Evolutionary conservation across 2,888 invertebrate species (phyloP).

Genomic region (Thecophora atra): DNA sequence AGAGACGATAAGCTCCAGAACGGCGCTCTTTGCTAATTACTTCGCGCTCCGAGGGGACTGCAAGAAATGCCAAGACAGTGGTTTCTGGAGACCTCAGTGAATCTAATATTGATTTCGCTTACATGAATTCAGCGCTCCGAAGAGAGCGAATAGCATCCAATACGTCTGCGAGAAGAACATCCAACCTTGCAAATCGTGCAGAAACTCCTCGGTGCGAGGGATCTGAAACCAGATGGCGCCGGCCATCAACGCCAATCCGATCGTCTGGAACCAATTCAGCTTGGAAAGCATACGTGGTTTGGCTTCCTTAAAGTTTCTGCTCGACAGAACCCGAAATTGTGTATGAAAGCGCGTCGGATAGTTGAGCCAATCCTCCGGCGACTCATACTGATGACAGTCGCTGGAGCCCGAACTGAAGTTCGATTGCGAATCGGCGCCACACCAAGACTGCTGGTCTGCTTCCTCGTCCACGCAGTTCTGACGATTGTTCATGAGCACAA

Average conservation of each 20-base stretch:
- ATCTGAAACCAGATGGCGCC: conserved; percentile 83
- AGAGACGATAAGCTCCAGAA: conserved; percentile 80
- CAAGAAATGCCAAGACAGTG: conserved; percentile 43
- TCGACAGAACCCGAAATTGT: conserved; percentile 79
- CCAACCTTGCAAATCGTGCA: conserved; percentile 84
- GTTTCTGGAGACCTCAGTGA: conserved; percentile 11
- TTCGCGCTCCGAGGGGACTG: conserved; percentile 82
- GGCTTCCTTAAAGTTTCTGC: conserved; percentile 80
- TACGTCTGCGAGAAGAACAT: conserved; percentile 86
- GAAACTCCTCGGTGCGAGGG: conserved; percentile 77
- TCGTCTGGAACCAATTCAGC: conserved; percentile 80
- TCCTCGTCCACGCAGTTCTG: conserved; percentile 42
- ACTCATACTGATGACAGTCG: conserved; percentile 67
- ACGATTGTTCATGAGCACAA: conserved; percentile 45
- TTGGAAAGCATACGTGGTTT: conserved; percentile 79
- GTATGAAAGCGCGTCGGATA: conserved; percentile 84
- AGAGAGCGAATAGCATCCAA: conserved; percentile 83
- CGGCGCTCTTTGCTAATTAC: conserved; percentile 82
- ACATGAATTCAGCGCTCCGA: conserved; percentile 83
- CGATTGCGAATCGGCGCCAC: conserved; percentile 72
- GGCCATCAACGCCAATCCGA: conserved; percentile 76
- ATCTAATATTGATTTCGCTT: conserved; percentile 67
- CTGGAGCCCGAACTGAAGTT: conserved; percentile 72
- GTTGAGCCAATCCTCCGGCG: conserved; percentile 71
- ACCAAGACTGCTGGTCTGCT: conserved; percentile 66